Percentiles rank a stretch among this genome's conserved stretches.
These are phyloP conservation scores for Palythoa grandiflora DNA, from an alignment of 92 coral and sea anemone genomes.

Conservation along the genomic window DNA sequence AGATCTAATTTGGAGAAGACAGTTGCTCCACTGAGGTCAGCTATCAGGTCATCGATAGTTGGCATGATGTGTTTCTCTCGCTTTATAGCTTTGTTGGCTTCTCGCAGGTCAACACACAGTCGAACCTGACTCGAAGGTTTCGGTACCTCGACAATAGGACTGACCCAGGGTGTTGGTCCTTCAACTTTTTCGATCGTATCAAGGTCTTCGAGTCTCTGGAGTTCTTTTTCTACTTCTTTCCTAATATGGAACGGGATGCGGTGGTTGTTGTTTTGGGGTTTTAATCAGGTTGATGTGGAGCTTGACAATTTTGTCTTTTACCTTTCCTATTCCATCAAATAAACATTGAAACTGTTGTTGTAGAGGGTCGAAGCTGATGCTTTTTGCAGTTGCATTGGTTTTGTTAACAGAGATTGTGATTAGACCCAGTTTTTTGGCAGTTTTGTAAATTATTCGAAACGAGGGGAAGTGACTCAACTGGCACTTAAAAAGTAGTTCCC, in stretches of 20 bases:
- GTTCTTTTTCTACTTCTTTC: conserved; percentile 54
- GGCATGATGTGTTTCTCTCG: conserved; percentile 72
- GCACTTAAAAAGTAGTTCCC: too few species aligned
- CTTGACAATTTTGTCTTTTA: conserved; percentile 67
- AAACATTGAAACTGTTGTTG: conserved; percentile 50
- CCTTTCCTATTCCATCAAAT: conserved; percentile 71
- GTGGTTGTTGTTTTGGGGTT: conserved; percentile 66
- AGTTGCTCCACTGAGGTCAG: conserved; percentile 54
- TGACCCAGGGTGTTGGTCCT: conserved; percentile 79
- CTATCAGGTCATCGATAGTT: conserved; percentile 45
- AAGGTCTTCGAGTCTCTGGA: conserved; percentile 55
- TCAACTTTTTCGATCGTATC: conserved; percentile 73
- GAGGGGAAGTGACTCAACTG: too few species aligned
- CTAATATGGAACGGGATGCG: conserved; percentile 62
- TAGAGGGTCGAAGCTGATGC: conserved; percentile 27
- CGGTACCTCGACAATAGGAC: conserved; percentile 77
- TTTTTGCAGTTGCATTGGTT: conserved; percentile 27
- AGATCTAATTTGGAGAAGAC: conserved; percentile 72
- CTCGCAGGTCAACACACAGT: conserved; percentile 79
- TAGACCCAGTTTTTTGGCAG: conserved; percentile 55
- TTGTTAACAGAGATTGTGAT: conserved; percentile 54
- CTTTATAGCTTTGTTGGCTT: conserved; percentile 69
- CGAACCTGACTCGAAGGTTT: conserved; percentile 70
- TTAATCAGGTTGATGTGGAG: conserved; percentile 67
- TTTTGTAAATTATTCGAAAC: conserved; percentile 5